These are phyloP conservation scores for Saccopteryx leptura DNA, from an alignment of 2,113 vertebrate species.

Conservation along the genomic window DNA sequence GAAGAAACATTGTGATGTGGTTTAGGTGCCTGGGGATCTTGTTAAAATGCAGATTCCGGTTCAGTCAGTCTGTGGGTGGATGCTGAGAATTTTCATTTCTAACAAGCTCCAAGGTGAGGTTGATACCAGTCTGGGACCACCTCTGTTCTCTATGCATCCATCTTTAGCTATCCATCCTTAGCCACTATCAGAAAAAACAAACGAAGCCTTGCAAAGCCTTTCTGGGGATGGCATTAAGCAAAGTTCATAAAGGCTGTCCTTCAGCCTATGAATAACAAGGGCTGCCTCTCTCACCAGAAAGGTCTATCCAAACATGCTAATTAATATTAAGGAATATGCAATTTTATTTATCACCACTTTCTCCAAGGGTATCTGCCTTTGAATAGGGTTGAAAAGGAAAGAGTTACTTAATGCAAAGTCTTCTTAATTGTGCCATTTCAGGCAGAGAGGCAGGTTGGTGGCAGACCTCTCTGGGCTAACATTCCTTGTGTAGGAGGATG, in stretches of 20 bases:
- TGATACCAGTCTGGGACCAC: background rate
- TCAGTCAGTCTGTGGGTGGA: background rate
- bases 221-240: background rate
- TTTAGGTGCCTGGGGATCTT: background rate
- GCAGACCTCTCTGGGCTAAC: background rate
- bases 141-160: background rate
- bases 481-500: background rate
- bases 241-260: background rate
- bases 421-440: background rate
- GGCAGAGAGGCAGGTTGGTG: background rate
- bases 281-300: conserved; percentile 1
- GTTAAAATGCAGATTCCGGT: background rate
- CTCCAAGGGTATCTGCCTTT: background rate
- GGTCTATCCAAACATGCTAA: conserved; percentile 33
- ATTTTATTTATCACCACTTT: background rate
- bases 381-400: background rate
- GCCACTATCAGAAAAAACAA: background rate
- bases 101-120: background rate
- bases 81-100: conserved; percentile 8
- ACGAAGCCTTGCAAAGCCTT: background rate
- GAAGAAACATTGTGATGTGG: background rate
- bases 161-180: background rate
- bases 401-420: background rate
- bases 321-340: conserved; percentile 6
- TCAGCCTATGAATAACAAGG: background rate